Conservation (phyloP, 2,797 vertebrate genomes). For the Fistularia commersonii region DNA sequence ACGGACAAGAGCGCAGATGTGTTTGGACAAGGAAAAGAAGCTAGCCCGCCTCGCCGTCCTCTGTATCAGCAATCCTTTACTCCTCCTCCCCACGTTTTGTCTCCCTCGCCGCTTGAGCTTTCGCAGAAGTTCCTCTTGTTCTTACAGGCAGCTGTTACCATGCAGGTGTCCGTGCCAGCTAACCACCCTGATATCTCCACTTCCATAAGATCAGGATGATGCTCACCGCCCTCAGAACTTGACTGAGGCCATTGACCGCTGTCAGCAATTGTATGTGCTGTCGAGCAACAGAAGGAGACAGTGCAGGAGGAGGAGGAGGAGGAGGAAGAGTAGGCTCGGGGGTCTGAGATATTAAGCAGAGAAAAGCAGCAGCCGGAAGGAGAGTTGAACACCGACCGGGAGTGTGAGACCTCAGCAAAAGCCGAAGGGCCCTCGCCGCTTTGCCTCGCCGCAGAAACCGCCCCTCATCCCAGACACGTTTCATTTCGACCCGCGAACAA, state of each 20-base stretch:
- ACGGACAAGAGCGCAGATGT: too few relatives aligned
- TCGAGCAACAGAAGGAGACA: conserved; percentile 26
- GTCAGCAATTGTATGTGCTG: conserved; percentile 40
- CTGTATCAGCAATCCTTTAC: neutral
- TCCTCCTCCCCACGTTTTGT: conserved; percentile 1
- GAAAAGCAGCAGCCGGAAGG: conserved; percentile 25
- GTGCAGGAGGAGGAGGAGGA: conserved; percentile 8
- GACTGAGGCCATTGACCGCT: conserved; percentile 31
- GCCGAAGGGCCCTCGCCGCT: conserved; percentile 2
- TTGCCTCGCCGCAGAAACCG: neutral
- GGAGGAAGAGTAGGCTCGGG: conserved; percentile 20
- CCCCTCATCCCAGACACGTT: neutral
- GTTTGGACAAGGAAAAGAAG: too few relatives aligned
- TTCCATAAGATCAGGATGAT: conserved; percentile 43
- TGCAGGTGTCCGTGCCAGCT: conserved; percentile 43
- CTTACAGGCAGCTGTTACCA: conserved; percentile 57
- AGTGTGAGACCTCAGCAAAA: conserved; percentile 6
- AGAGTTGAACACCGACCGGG: neutral
- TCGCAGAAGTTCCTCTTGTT: conserved; percentile 39
- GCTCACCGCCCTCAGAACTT: conserved; percentile 25
- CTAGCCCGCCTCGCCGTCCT: too few relatives aligned
- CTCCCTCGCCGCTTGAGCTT: conserved; percentile 15
- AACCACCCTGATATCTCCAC: conserved; percentile 44
- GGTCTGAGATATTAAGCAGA: conserved; percentile 40
- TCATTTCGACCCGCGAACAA: neutral